Evolutionary conservation across 2,113 vertebrate species (phyloP), one percentile per base, ranked within the genome.

Genomic region (Myocastor coypus): DNA sequence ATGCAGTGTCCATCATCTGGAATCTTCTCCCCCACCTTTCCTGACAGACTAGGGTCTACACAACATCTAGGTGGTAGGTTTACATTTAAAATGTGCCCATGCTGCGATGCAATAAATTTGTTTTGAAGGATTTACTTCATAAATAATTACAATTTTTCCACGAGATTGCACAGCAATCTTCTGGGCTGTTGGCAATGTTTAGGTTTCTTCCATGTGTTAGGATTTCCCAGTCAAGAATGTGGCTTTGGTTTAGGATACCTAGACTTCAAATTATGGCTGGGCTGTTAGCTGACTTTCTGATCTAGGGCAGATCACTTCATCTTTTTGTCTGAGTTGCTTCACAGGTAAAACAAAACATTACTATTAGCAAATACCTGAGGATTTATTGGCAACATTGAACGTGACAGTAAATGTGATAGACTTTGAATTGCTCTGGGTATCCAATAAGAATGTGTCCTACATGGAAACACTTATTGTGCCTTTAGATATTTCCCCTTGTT

Each of bases 1-100:
- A 66, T 52, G 69, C 89, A 42, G 93, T 64, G 66, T 90, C 26
- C 0, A 4, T 94, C 96, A 87, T 95, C 95, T 97, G 96, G 69
- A 84, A 40, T 73, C 37, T 73, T 75, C 87, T 96, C 64, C 84
- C 61, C 59, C n/a, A 69, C 59, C n/a, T 55, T 64, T 59, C 20
- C n/a, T 81, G n/a, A 87, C 61, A 59, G 24, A 50, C 28, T 22
- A 52, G 13, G 50, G 28, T 94, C 86, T 42, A 22, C 13, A 42
- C 1, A 12, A 14, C 50, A 63, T 61, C 68, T 87, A 77, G 69
- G n/a, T 69, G 28, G 24, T 17, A 63, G 32, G 50, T 50, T n/a
- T 77, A 84, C 84, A 91, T 89, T 55, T 64, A 40, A 83, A 84
- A 46, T 30, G 14, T 16, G 24, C 68, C n/a, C 40, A 63, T 3